Conservation (phyloP, 2,888 invertebrate species). For the Ichneumoninae sp. region DNA sequence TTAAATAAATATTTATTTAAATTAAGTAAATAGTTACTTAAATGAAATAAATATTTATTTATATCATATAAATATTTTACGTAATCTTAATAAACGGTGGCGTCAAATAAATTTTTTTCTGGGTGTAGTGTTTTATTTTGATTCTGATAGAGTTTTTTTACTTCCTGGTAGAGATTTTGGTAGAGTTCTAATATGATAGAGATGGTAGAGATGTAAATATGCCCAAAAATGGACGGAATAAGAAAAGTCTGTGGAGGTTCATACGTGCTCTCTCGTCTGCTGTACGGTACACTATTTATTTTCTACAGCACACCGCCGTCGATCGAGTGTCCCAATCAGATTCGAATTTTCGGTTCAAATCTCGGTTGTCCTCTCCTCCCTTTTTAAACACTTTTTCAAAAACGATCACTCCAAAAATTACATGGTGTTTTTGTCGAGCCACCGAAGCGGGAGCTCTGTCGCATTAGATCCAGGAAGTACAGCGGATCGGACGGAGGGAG, state of each 20-base stretch:
- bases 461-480: constrained; percentile 46
- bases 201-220: too few species aligned
- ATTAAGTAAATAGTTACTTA: too few species aligned
- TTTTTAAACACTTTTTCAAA: not conserved
- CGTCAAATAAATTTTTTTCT: too few species aligned
- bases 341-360: constrained; percentile 1
- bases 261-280: not conserved
- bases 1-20: too few species aligned
- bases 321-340: constrained; percentile 31
- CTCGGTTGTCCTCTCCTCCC: not conserved
- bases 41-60: too few species aligned
- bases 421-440: constrained; percentile 23
- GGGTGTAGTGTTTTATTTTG: too few species aligned
- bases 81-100: too few species aligned
- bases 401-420: not conserved
- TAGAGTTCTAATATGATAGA: too few species aligned
- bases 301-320: not conserved
- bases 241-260: constrained; percentile 4
- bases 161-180: too few species aligned
- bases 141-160: too few species aligned
- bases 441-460: not conserved
- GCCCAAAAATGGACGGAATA: not conserved
- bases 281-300: constrained; percentile 17
- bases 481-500: constrained; percentile 1
- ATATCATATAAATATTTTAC: too few species aligned